A percentile compares a stretch with the other conserved stretches of the same genome.
phyloP scores from a whole-genome alignment of 2,888 invertebrate species.

The Allolobophora icterica region DNA sequence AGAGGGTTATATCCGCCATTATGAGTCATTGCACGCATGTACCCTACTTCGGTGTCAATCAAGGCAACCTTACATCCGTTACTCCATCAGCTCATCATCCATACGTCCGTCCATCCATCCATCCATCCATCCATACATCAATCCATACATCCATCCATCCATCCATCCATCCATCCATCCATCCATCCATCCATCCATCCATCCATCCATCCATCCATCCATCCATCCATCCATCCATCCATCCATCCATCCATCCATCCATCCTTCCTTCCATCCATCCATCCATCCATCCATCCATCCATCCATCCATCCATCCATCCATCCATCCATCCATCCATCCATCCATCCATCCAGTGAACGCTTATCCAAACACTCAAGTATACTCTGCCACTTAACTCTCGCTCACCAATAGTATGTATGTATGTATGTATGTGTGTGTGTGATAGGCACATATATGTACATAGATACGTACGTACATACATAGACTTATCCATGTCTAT shows the following conservation, averaged over 20 bases:
- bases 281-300: not conserved
- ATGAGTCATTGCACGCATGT: not conserved
- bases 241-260: too few species aligned
- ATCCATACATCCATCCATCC: too few species aligned
- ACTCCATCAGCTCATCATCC: too few species aligned
- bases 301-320: not conserved
- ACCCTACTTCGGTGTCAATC: not conserved
- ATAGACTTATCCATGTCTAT: not conserved
- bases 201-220: too few species aligned
- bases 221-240: too few species aligned
- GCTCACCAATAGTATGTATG: too few species aligned
- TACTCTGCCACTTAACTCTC: not conserved
- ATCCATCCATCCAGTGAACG: slow-evolving; percentile 2
- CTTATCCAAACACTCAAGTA: slow-evolving; percentile 10
- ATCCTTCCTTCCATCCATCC: too few species aligned
- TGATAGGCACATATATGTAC: not conserved
- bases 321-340: slow-evolving; percentile 1
- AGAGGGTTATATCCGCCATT: not conserved
- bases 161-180: too few species aligned
- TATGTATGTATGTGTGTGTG: too few species aligned
- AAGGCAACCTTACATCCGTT: not conserved
- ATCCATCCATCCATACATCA: too few species aligned
- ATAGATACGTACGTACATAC: not conserved
- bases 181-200: too few species aligned
- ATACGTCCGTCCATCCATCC: too few species aligned